Evolutionary conservation across 2,113 vertebrate species (phyloP).

Genomic region (Lepisosteus oculatus): DNA sequence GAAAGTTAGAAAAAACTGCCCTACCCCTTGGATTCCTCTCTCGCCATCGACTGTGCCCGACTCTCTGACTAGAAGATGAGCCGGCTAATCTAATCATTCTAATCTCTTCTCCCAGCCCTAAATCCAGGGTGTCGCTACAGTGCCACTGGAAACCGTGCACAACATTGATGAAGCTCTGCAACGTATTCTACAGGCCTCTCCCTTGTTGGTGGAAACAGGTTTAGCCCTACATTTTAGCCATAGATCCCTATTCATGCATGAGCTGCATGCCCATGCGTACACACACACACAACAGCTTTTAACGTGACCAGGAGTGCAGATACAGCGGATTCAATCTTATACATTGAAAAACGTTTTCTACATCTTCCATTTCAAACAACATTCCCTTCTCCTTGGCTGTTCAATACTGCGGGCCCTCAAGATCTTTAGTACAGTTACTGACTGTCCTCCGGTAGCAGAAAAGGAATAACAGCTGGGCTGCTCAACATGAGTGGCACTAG

Average conservation of each 20-base stretch:
- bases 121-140: neutral
- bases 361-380: too few species aligned
- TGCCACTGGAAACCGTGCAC: neutral
- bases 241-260: slow-evolving; percentile 25
- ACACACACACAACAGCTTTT: slow-evolving; percentile 5
- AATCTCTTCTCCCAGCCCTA: neutral
- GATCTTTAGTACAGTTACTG: too few species aligned
- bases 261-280: neutral
- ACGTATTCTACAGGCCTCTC: neutral
- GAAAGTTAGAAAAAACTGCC: slow-evolving; percentile 8
- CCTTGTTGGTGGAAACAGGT: neutral
- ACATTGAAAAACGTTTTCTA: too few species aligned
- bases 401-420: too few species aligned
- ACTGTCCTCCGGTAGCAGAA: too few species aligned
- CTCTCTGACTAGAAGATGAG: too few species aligned
- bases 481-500: too few species aligned
- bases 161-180: neutral
- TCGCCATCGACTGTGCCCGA: neutral
- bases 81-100: too few species aligned
- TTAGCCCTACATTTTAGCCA: neutral
- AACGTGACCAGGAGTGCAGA: slow-evolving; percentile 21
- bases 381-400: too few species aligned
- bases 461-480: too few species aligned
- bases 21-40: neutral
- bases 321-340: neutral